Conservation (phyloP, 2,113 vertebrate genomes). For the Glaucomys volans region DNA sequence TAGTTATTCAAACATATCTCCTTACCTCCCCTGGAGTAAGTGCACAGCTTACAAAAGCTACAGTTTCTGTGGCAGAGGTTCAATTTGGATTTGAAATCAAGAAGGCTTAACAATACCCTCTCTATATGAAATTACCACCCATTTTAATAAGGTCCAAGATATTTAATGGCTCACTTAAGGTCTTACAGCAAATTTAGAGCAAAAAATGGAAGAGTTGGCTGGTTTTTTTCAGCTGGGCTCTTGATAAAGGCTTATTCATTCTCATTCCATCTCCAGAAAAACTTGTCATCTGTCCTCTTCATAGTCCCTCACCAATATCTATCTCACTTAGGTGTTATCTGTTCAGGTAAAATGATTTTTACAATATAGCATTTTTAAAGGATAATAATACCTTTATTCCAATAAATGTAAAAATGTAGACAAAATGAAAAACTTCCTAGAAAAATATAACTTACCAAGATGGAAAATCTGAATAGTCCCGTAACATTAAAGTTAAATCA, state of each 20-base stretch:
- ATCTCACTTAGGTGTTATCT: neutral
- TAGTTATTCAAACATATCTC: neutral
- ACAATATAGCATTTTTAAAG: neutral
- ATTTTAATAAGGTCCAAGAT: constrained; percentile 68
- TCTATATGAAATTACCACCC: constrained; percentile 65
- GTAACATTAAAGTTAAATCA: neutral
- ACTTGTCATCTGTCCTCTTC: neutral
- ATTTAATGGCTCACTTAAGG: constrained; percentile 66
- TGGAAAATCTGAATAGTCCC: neutral
- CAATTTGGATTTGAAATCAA: constrained; percentile 65
- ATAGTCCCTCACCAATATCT: neutral
- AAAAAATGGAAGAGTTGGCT: constrained; percentile 48
- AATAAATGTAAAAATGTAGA: constrained; percentile 12
- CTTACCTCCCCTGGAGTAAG: neutral
- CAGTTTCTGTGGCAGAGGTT: constrained; percentile 17
- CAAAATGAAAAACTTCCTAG: neutral
- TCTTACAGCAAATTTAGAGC: constrained; percentile 65
- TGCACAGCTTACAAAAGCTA: constrained; percentile 33
- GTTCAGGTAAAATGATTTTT: neutral
- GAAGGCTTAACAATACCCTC: constrained; percentile 27
- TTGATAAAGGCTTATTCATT: constrained; percentile 19
- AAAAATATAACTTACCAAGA: neutral
- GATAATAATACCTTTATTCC: neutral
- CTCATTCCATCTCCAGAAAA: constrained; percentile 25
- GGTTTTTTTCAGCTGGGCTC: constrained; percentile 22